Evolutionary conservation across 2,888 invertebrate genomes (phyloP).

Genomic region (Bibio marci): DNA sequence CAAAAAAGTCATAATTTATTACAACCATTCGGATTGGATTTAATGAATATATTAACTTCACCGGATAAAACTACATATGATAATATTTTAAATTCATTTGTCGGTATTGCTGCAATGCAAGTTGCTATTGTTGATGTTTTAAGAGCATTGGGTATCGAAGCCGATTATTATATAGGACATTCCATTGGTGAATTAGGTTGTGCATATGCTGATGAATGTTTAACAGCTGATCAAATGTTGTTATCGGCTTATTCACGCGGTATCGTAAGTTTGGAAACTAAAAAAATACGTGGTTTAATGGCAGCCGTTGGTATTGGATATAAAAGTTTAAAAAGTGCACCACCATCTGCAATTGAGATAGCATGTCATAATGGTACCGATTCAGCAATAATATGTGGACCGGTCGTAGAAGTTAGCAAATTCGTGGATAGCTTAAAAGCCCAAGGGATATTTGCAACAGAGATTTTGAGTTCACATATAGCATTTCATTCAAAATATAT

Average conservation of each 20-base stretch:
- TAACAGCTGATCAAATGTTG: constrained; percentile 75
- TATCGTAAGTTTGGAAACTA: constrained; percentile 49
- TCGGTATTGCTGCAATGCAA: constrained; percentile 55
- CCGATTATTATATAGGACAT: constrained; percentile 70
- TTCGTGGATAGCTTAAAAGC: constrained; percentile 49
- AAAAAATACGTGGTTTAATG: constrained; percentile 63
- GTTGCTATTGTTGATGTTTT: constrained; percentile 47
- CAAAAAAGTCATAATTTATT: constrained; percentile 38
- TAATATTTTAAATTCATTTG: constrained; percentile 50
- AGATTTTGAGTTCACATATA: constrained; percentile 72
- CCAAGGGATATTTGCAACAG: constrained; percentile 61
- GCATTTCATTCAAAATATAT: constrained; percentile 83
- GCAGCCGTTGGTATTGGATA: constrained; percentile 64
- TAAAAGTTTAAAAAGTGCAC: constrained; percentile 34
- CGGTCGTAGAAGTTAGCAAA: constrained; percentile 43
- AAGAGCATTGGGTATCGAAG: constrained; percentile 37
- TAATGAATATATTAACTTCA: constrained; percentile 44
- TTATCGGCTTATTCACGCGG: constrained; percentile 71
- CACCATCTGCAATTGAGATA: constrained; percentile 61
- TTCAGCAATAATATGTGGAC: constrained; percentile 75
- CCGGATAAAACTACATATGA: constrained; percentile 41
- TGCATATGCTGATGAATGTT: constrained; percentile 84
- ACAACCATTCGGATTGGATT: constrained; percentile 40
- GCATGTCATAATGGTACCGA: constrained; percentile 79
- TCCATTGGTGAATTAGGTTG: constrained; percentile 91